Percentiles rank a stretch among this genome's conserved stretches.
Evolutionary conservation across 2,113 vertebrate species (phyloP).

Genomic region (Salminus brasiliensis): DNA sequence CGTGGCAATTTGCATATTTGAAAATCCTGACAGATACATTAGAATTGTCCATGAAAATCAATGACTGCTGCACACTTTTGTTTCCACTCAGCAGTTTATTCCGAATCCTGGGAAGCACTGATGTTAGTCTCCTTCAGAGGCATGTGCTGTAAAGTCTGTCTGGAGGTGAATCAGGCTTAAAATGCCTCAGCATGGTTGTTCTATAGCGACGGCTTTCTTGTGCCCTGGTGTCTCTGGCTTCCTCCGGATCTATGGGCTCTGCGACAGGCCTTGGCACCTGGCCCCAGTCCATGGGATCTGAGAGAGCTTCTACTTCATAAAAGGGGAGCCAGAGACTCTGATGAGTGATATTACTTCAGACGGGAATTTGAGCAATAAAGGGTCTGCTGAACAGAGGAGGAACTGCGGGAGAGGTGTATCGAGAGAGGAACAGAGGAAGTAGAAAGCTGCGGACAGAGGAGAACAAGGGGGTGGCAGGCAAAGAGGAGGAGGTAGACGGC

Average conservation of each 20-base stretch:
- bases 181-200: constrained; percentile 19
- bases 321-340: constrained; percentile 28
- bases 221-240: constrained; percentile 48
- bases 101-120: background rate
- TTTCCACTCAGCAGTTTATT: background rate
- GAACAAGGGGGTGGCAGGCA: background rate
- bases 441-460: background rate
- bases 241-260: constrained; percentile 46
- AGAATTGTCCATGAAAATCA: no score
- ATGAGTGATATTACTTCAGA: constrained; percentile 6
- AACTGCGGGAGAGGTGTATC: background rate
- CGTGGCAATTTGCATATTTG: no score
- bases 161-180: constrained; percentile 28
- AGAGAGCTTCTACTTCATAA: constrained; percentile 12
- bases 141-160: background rate
- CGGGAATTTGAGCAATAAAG: background rate
- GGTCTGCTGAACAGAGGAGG: background rate
- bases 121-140: background rate
- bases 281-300: constrained; percentile 27
- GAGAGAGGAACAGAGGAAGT: background rate
- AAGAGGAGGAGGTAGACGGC: background rate
- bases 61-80: background rate
- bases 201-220: background rate
- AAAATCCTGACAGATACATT: no score
- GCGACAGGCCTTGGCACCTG: constrained; percentile 41